phyloP scores from a whole-genome alignment of 2,888 invertebrate genomes.

The Neria commutata region DNA sequence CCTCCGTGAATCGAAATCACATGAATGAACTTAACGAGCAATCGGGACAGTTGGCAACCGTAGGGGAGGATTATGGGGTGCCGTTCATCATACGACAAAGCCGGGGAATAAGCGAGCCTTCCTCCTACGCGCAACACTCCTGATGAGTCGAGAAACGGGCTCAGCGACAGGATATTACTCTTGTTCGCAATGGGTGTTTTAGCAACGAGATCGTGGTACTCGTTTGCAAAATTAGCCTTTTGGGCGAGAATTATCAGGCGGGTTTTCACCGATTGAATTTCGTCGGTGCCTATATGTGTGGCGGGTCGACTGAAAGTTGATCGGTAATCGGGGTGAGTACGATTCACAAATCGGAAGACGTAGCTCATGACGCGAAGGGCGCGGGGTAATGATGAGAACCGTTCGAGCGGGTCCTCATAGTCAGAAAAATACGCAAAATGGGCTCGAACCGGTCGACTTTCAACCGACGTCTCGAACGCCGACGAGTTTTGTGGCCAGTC shows the following conservation, averaged over 20 bases:
- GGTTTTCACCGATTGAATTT: background rate
- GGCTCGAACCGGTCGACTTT: too few species aligned
- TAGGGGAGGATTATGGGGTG: slow-evolving; percentile 13
- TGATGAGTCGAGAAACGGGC: slow-evolving; percentile 13
- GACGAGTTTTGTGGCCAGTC: background rate
- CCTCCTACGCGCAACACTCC: slow-evolving; percentile 18
- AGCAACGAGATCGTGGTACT: slow-evolving; percentile 1
- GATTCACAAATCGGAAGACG: slow-evolving; percentile 13
- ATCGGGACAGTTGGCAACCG: background rate
- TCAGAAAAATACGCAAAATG: background rate
- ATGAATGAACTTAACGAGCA: slow-evolving; percentile 3
- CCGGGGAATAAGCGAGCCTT: slow-evolving; percentile 7
- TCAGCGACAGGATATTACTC: too few species aligned
- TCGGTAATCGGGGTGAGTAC: background rate
- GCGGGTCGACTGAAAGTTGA: too few species aligned
- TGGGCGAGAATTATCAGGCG: background rate
- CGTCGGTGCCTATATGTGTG: too few species aligned
- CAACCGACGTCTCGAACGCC: too few species aligned
- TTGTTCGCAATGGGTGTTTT: slow-evolving; percentile 8
- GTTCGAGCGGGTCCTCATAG: slow-evolving; percentile 9
- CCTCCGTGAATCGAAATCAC: slow-evolving; percentile 6
- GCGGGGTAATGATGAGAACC: slow-evolving; percentile 17
- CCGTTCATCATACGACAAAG: slow-evolving; percentile 10
- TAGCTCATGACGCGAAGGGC: slow-evolving; percentile 21
- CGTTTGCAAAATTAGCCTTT: slow-evolving; percentile 6